Conservation (phyloP, 2,888 invertebrate species). For the Lapara coniferarum region DNA sequence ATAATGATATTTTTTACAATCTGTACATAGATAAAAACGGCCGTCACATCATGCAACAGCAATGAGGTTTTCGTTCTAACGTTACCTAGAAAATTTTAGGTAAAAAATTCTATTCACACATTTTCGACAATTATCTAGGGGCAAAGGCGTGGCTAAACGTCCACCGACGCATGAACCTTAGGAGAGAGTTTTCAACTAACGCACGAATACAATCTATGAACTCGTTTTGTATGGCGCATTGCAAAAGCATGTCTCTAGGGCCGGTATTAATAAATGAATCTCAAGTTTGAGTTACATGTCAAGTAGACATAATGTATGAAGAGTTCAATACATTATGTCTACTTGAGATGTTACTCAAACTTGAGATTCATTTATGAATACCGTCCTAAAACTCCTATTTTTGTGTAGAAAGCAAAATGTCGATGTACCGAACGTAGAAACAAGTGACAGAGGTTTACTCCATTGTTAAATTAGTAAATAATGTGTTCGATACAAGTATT, state of each 20-base stretch:
- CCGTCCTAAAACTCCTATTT: too few species aligned
- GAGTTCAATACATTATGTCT: too few species aligned
- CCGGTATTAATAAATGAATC: too few species aligned
- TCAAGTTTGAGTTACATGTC: too few species aligned
- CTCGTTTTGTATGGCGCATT: not conserved
- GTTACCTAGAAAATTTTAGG: constrained; percentile 72
- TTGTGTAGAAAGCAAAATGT: constrained; percentile 10
- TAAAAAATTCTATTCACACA: constrained; percentile 68
- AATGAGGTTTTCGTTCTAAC: constrained; percentile 64
- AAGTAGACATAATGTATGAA: too few species aligned
- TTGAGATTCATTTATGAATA: too few species aligned
- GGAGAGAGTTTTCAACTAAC: constrained; percentile 18
- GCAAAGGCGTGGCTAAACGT: constrained; percentile 17
- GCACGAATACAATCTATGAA: not conserved
- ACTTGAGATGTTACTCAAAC: too few species aligned
- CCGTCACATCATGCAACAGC: constrained; percentile 47
- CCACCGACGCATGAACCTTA: constrained; percentile 17
- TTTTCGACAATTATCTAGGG: constrained; percentile 21
- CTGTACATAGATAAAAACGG: constrained; percentile 28
- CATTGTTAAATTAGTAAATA: not conserved
- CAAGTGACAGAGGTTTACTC: not conserved
- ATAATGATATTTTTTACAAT: constrained; percentile 33
- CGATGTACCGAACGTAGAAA: not conserved
- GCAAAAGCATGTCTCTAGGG: not conserved
- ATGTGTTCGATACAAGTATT: constrained; percentile 12